Base-by-base conservation (phyloP, 2,888 invertebrate species). In the Tipula helvola region DNA sequence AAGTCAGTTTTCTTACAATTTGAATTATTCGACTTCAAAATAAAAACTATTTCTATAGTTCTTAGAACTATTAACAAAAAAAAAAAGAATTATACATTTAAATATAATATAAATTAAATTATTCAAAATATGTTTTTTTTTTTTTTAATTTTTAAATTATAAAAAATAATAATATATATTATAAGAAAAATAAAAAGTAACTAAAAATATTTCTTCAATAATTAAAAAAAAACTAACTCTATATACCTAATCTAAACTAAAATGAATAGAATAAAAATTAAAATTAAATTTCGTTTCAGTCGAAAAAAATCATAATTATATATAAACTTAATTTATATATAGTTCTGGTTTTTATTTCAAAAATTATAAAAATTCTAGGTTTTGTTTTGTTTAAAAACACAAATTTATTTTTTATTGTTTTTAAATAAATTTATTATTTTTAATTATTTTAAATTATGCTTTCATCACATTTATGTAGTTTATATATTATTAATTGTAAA, bases 401-500 rank as follows among this genome's bases (percentile, higher is more conserved):
- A 71, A 28, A 71, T 71, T 71, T 8, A 28, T 18, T 71, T 57
- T 71, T 52, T 52, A 52, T n/a, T 28, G 28, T 18, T 57, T 71
- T 28, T 71, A 71, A 71, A 71, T 71, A 71, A 71, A 28, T 71
- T 71, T 71, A 71, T 71, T 71, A 71, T 71, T 71, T 71, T 10
- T 71, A 71, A 10, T 71, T 71, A 71, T 71, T 71, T 71, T 28
- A 71, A 71, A 71, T 71, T 71, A 71, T 71, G 28, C 71, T 71
- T 71, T 71, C 71, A 71, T 71, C 71, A 71, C 71, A 71, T 71
- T 71, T 71, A 71, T 71, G 71, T 71, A 71, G 71, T 71, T 71
- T 28, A 71, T 71, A 52, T 52, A 52, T 52, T 52, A 52, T 52
- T 52, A 52, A 52, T 52, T 52, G 52, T 52, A 52, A 52, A 52